Conservation (phyloP, 2,888 invertebrate species). For the Hanleya hanleyi region DNA sequence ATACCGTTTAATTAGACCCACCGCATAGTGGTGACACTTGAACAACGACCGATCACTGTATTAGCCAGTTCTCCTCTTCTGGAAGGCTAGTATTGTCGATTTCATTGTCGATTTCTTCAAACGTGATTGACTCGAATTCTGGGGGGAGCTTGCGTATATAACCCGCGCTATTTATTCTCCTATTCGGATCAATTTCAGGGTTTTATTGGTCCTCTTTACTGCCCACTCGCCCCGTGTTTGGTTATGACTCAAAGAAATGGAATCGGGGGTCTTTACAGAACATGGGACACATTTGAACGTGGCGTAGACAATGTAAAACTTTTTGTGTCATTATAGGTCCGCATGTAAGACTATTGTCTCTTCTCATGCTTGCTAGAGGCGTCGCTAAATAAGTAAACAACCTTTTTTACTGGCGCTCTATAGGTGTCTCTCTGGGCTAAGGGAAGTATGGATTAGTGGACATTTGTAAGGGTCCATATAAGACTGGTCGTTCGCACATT, state of each 20-base stretch:
- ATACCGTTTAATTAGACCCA: neutral
- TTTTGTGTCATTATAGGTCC: neutral
- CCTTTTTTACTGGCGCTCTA: neutral
- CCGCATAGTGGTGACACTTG: neutral
- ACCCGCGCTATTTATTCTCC: neutral
- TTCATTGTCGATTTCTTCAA: neutral
- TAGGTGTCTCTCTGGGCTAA: neutral
- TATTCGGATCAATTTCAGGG: neutral
- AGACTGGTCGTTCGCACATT: neutral
- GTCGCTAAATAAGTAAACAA: slow-evolving; percentile 11
- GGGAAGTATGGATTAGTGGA: slow-evolving; percentile 3
- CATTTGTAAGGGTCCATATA: neutral
- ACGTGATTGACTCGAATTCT: neutral
- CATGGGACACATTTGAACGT: slow-evolving; percentile 9
- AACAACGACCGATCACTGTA: too few relatives aligned
- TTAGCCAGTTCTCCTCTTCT: too few relatives aligned
- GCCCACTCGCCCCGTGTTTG: neutral
- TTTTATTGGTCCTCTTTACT: neutral
- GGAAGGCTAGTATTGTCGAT: neutral
- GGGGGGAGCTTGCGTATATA: neutral
- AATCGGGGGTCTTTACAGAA: neutral
- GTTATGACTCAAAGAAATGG: slow-evolving; percentile 2
- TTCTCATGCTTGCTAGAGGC: neutral
- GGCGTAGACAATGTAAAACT: slow-evolving; percentile 1
- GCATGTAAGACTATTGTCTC: neutral